These are phyloP conservation scores for Acronicta psi DNA, from an alignment of 2,888 invertebrate genomes.

Conservation along the genomic window DNA sequence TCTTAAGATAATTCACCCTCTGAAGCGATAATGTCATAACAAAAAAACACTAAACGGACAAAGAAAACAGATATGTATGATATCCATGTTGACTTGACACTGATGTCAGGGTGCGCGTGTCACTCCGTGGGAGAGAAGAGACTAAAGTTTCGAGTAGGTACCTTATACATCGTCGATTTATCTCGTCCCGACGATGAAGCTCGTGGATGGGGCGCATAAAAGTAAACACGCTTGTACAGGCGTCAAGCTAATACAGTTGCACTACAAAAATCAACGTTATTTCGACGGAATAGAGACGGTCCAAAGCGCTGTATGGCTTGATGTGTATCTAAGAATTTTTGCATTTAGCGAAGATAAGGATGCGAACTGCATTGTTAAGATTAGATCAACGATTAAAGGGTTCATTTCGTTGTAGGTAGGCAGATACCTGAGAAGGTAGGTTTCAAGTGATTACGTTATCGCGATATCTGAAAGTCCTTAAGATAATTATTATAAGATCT, in stretches of 20 bases:
- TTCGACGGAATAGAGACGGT: no score
- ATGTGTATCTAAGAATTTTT: background rate
- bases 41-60: conserved; percentile 39
- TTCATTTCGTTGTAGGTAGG: no score
- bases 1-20: conserved; percentile 29
- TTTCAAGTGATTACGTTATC: background rate
- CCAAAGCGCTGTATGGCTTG: no score
- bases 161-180: conserved; percentile 41
- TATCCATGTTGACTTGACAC: conserved; percentile 61
- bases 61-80: conserved; percentile 50
- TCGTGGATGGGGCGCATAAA: conserved; percentile 57
- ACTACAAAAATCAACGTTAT: no score
- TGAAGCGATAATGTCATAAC: conserved; percentile 25
- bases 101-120: conserved; percentile 60
- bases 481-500: no score
- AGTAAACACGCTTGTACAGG: conserved; percentile 57
- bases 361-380: conserved; percentile 1
- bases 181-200: conserved; percentile 55
- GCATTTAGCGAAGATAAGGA: background rate
- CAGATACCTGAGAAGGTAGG: no score
- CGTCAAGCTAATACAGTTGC: no score
- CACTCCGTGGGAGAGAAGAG: conserved; percentile 47
- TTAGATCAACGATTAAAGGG: background rate
- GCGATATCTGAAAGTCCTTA: background rate
- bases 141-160: conserved; percentile 24